A percentile compares a stretch with the other conserved stretches of the same genome.
These are phyloP conservation scores for Lumbricus terrestris DNA, from an alignment of 2,888 invertebrate genomes.

Conservation along the genomic window DNA sequence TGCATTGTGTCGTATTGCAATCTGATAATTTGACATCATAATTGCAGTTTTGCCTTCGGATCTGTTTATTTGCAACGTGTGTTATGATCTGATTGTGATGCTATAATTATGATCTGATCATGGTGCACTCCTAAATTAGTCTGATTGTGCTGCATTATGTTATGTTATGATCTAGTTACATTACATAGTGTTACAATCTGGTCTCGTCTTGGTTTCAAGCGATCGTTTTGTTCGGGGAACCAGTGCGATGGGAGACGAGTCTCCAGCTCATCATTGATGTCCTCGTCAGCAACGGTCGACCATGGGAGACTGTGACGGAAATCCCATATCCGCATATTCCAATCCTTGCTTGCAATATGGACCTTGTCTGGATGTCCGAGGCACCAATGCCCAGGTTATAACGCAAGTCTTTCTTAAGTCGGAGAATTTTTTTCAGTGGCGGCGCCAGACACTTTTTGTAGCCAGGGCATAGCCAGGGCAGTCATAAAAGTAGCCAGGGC, in stretches of 20 bases:
- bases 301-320: slow-evolving; percentile 49
- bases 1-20: too few relatives aligned
- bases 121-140: not conserved
- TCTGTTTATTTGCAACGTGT: not conserved
- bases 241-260: slow-evolving; percentile 69
- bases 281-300: slow-evolving; percentile 66
- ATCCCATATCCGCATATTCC: slow-evolving; percentile 68
- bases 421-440: not conserved
- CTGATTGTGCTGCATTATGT: not conserved
- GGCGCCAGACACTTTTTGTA: too few relatives aligned
- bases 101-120: not conserved
- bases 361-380: slow-evolving; percentile 70
- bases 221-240: slow-evolving; percentile 69
- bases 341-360: slow-evolving; percentile 70
- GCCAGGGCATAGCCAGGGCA: too few relatives aligned
- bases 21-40: not conserved
- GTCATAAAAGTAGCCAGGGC: too few relatives aligned
- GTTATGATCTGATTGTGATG: not conserved
- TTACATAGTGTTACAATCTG: not conserved
- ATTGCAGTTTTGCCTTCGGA: not conserved
- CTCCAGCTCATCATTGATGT: slow-evolving; percentile 68
- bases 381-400: slow-evolving; percentile 67
- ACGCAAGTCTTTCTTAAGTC: not conserved
- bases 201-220: slow-evolving; percentile 52
- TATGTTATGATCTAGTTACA: not conserved